These are phyloP conservation scores for Morone saxatilis DNA, from an alignment of 2,113 vertebrate species.

Conservation along the genomic window DNA sequence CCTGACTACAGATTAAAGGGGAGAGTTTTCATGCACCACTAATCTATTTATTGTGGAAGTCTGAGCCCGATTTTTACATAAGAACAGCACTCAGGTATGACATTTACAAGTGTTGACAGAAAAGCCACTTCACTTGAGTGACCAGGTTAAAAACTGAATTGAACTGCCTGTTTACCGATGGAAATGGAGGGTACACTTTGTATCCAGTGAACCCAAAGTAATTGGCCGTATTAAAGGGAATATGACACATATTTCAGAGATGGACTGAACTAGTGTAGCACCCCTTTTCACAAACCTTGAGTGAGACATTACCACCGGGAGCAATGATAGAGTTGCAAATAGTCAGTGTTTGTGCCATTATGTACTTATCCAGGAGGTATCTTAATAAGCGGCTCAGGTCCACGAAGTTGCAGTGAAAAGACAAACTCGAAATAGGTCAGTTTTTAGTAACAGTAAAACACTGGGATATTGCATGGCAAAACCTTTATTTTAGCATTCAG, in stretches of 20 bases:
- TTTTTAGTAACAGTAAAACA: too few species aligned
- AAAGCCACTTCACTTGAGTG: neutral
- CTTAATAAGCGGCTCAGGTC: neutral
- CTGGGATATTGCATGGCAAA: too few species aligned
- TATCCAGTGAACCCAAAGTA: constrained; percentile 11
- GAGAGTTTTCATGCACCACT: neutral
- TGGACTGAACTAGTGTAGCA: neutral
- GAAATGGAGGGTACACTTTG: neutral
- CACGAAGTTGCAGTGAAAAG: neutral
- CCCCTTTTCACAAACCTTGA: neutral
- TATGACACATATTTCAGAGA: constrained; percentile 11
- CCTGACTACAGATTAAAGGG: constrained; percentile 6
- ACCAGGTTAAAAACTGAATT: neutral
- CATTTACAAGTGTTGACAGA: constrained; percentile 32
- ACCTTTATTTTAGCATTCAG: too few species aligned
- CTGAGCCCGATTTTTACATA: neutral
- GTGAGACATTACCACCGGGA: neutral
- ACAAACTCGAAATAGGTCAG: too few species aligned
- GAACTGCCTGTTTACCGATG: constrained; percentile 7
- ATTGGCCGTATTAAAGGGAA: constrained; percentile 9
- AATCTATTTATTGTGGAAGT: constrained; percentile 2
- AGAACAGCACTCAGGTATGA: neutral
- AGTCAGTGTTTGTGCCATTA: neutral
- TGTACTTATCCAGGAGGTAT: neutral
- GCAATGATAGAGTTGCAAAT: neutral